These are phyloP conservation scores for Centropus unirufus DNA, from an alignment of 2,113 vertebrate species.

Conservation along the genomic window DNA sequence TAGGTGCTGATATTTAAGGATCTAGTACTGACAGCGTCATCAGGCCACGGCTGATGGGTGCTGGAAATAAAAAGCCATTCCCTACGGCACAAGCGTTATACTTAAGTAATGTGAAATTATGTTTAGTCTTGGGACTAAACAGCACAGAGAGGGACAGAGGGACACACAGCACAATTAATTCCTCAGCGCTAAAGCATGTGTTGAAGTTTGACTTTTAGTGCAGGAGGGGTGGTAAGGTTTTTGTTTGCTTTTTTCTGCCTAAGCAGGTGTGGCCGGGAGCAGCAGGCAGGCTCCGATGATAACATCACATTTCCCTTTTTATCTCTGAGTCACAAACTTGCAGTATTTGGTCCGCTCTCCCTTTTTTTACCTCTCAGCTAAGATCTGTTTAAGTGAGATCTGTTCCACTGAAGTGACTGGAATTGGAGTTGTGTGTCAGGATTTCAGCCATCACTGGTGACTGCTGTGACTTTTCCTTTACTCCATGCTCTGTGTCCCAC, in stretches of 20 bases:
- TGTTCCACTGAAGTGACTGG: not conserved
- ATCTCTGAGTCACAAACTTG: not conserved
- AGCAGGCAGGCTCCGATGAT: not conserved
- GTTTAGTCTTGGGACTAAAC: not conserved
- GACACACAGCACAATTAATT: not conserved
- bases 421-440: not conserved
- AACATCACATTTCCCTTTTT: not conserved
- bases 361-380: not conserved
- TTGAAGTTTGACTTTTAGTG: not conserved
- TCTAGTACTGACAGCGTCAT: accelerated
- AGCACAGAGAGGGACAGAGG: no score
- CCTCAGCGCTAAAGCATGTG: accelerated
- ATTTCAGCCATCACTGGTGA: not conserved
- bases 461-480: not conserved
- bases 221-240: not conserved
- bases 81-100: not conserved
- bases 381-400: not conserved
- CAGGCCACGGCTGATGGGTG: not conserved
- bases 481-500: not conserved
- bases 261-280: constrained; percentile 29
- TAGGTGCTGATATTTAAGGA: not conserved
- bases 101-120: not conserved
- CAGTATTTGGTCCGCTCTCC: not conserved
- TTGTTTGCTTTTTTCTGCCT: not conserved
- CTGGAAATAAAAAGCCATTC: not conserved